phyloP scores from a whole-genome alignment of 2,113 vertebrate genomes.

The Alosa alosa region DNA sequence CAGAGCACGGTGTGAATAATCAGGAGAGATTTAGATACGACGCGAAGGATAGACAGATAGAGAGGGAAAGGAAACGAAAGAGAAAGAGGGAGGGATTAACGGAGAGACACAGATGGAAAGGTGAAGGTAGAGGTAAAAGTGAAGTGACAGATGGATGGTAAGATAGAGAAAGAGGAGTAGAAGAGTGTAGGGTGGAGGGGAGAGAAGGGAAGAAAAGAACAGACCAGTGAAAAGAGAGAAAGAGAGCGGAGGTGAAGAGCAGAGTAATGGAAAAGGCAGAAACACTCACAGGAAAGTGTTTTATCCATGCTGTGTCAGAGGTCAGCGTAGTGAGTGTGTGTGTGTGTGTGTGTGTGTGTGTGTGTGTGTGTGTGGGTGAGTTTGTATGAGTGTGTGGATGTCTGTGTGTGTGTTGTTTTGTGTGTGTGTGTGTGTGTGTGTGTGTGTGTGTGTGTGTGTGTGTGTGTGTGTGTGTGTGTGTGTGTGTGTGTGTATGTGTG shows the following conservation, averaged over 20 bases:
- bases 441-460: no score
- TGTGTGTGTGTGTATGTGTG: no score
- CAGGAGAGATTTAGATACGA: no score
- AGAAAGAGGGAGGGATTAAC: not conserved
- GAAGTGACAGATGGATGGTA: not conserved
- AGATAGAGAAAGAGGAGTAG: not conserved
- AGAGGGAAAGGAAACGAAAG: constrained; percentile 4
- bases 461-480: no score
- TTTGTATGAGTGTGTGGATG: no score
- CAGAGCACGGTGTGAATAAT: no score
- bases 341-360: not conserved
- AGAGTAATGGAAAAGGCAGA: constrained; percentile 32
- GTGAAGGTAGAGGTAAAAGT: not conserved
- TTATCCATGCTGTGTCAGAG: not conserved
- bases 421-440: no score
- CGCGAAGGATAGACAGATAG: not conserved
- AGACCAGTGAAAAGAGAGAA: not conserved
- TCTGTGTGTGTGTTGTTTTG: no score
- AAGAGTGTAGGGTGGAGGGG: not conserved
- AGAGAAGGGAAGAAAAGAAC: not conserved
- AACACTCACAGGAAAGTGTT: constrained; percentile 26
- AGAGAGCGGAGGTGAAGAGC: not conserved
- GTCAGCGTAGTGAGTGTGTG: not conserved
- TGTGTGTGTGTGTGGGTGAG: not conserved
- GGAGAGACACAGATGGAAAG: not conserved